phyloP scores from a whole-genome alignment of 2,797 vertebrate species.

The Protonibea diacanthus region DNA sequence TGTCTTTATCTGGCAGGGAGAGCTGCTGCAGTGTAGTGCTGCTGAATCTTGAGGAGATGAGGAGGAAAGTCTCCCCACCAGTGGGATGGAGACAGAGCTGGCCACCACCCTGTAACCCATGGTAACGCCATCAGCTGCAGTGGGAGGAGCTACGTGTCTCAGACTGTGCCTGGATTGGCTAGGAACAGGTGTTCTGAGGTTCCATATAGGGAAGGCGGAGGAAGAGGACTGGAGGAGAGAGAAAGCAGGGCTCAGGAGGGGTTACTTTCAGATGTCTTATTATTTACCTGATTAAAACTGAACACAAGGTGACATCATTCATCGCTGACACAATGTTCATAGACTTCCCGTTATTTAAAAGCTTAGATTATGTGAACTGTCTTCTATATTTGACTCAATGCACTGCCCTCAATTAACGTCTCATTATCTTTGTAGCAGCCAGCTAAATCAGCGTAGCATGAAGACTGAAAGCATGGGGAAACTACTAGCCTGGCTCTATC shows the following conservation, averaged over 20 bases:
- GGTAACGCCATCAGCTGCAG: slow-evolving; percentile 81
- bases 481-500: too few species aligned
- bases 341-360: background rate
- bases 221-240: slow-evolving; percentile 26
- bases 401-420: background rate
- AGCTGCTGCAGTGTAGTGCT: slow-evolving; percentile 38
- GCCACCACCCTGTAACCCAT: slow-evolving; percentile 85
- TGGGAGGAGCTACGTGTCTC: slow-evolving; percentile 73
- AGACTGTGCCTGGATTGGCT: slow-evolving; percentile 76
- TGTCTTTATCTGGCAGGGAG: background rate
- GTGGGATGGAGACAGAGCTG: slow-evolving; percentile 51
- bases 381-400: background rate
- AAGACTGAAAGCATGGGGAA: too few species aligned
- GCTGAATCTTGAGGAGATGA: slow-evolving; percentile 34
- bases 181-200: slow-evolving; percentile 82
- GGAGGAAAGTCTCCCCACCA: slow-evolving; percentile 48
- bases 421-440: background rate
- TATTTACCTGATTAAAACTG: slow-evolving; percentile 3
- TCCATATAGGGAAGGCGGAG: slow-evolving; percentile 69
- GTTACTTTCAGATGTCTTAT: slow-evolving; percentile 24
- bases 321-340: background rate
- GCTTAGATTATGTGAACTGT: background rate
- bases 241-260: background rate
- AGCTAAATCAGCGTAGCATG: too few species aligned
- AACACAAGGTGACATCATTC: background rate